These are phyloP conservation scores for Melanotaenia parkinsoni DNA, from an alignment of 2,797 vertebrate genomes.

Conservation along the genomic window DNA sequence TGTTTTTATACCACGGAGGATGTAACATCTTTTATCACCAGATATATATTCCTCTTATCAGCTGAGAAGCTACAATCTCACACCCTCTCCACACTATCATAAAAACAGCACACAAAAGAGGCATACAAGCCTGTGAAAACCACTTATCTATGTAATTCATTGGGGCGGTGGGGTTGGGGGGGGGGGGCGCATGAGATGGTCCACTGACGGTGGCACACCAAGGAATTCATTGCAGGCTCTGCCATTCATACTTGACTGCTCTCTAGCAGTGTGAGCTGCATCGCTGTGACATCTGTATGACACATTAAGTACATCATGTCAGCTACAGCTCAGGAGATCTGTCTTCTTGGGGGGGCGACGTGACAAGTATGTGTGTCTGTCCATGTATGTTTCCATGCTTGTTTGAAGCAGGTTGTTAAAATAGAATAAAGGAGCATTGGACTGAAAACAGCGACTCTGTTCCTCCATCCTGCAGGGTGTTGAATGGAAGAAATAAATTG, in stretches of 20 bases:
- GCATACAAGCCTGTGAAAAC: slow-evolving; percentile 37
- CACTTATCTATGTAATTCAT: slow-evolving; percentile 67
- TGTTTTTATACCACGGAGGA: slow-evolving; percentile 7
- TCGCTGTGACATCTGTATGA: slow-evolving; percentile 75
- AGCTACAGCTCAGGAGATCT: slow-evolving; percentile 61
- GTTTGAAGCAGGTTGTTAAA: slow-evolving; percentile 44
- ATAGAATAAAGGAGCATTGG: slow-evolving; percentile 3
- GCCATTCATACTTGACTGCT: slow-evolving; percentile 69
- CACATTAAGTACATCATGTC: slow-evolving; percentile 75
- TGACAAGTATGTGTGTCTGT: background rate
- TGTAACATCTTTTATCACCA: slow-evolving; percentile 35
- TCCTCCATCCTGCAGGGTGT: slow-evolving; percentile 37
- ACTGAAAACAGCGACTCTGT: slow-evolving; percentile 13
- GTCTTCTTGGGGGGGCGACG: slow-evolving; percentile 39
- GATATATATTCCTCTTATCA: slow-evolving; percentile 30
- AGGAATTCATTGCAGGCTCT: slow-evolving; percentile 65
- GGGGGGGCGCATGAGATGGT: slow-evolving; percentile 36
- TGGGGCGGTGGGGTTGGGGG: slow-evolving; percentile 4
- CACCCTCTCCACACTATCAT: background rate
- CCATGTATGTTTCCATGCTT: slow-evolving; percentile 9
- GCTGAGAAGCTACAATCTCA: slow-evolving; percentile 2
- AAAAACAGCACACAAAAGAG: background rate
- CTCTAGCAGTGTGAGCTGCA: slow-evolving; percentile 51
- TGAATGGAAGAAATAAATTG: slow-evolving; percentile 63
- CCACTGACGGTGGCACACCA: slow-evolving; percentile 59